Evolutionary conservation across 2,888 invertebrate genomes (phyloP), one percentile per base, ranked within the genome.

Genomic region (Diachrysia chrysitis): DNA sequence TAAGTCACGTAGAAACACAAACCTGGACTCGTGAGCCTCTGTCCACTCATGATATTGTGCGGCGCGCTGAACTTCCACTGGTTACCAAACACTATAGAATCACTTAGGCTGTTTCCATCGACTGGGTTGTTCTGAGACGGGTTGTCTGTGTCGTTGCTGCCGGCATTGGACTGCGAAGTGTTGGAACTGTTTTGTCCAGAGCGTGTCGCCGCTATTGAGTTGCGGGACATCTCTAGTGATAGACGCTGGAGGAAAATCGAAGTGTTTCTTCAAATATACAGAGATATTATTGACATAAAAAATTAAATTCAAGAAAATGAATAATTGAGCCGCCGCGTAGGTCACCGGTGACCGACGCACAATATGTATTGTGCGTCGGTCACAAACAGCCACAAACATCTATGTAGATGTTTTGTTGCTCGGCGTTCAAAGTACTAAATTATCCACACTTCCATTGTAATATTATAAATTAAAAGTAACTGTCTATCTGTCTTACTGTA

Each of bases 191-290:
- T 80, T 46, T 84, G 79, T 0, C 84, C 66, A 19, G 86, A 91
- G n/a, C 93, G 89, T 0, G 95, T 95, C 55, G 96, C 96, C n/a
- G 96, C 93, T 25, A 96, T 95, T 0, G 96, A 96, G 89, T 97
- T 97, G 66, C 97, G 96, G 2, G 97, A 96, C 91, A 97, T 96
- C 90, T 97, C 97, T 62, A 97, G 95, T 0, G 97, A 96, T 59
- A 97, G 92, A 70, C 97, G 96, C 97, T 97, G 88, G 1, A 80
- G 85, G 62, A 29, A 72, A 19, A 56, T 10, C 16, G 1, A 14
- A 32, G 54, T 4, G 35, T 63, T 29, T 7, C 5, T 2, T 29
- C 29, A 29, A 32, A 32, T 32, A 7, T 32, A 25, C 25, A 2
- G 2, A 9, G 29, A 1, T 32, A 32, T 25, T 32, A 32, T 32